Base-by-base conservation (phyloP, 2,888 invertebrate species). In the Lasioglossum oenotherae region DNA sequence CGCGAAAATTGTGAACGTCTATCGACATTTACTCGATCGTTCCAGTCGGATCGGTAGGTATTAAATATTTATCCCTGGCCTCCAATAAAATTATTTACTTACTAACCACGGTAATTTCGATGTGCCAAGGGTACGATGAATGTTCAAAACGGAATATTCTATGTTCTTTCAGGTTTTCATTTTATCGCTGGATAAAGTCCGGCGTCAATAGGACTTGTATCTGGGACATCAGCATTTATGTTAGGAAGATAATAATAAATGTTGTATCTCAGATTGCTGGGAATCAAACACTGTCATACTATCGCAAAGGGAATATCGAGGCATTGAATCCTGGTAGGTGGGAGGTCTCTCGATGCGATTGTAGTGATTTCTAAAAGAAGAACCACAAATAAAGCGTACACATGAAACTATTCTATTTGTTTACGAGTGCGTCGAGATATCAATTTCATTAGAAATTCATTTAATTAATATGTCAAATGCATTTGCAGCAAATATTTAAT, bases 21-120 rank as follows among this genome's bases (percentile, higher is more conserved):
- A 80, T 74, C 74, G 74, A 80, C 78, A 72, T 38, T n/a, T 67
- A 31, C 60, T 79, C 57, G 38, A 38, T 67, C 35, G n/a, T 53
- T 35, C 6, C 35, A 16, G 38, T 78, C 14, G 38, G 38, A 78
- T 53, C 72, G 27, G 49, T 10, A 10, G 16, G 38, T 31, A 49
- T 64, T 31, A n/a, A 75, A 53, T 57, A 53, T 46, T 23, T 16
- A 41, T 64, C 23, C 23, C 14, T n/a, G 31, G 49, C 49, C 72
- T 41, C 31, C 41, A 5, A 31, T 35, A 57, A 71, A 60, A 16
- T 23, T 60, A 1, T 60, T 27, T 60, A 60, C 4, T 60, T 60
- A 19, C 19, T 67, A 19, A 38, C 2, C 16, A 31, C 27, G 27
- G 38, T 49, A 19, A 71, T 78, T 38, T 35, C 46, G 19, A 23